Evolutionary conservation across 2,113 vertebrate species (phyloP).

Genomic region (Illadopsis cleaveri): DNA sequence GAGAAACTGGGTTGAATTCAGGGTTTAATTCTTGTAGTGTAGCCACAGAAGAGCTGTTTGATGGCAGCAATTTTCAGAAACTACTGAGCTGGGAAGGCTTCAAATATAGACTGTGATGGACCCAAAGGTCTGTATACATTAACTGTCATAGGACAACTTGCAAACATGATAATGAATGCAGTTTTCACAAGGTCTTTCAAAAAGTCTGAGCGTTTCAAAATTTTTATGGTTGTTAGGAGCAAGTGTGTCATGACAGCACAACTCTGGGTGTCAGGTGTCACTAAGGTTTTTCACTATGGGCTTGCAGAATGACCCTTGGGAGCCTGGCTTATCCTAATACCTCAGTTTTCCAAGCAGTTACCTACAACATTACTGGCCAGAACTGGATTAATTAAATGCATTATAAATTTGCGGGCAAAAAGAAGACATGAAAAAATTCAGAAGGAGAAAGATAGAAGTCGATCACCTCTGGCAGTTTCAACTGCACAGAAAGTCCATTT

Average conservation of each 20-base stretch:
- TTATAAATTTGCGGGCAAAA: not conserved
- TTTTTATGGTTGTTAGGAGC: not conserved
- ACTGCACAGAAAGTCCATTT: slow-evolving; percentile 34
- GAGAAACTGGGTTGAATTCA: not conserved
- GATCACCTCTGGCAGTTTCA: slow-evolving; percentile 33
- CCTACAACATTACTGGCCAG: not conserved
- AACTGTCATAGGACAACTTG: not conserved
- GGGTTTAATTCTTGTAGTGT: not conserved
- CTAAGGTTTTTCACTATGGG: not conserved
- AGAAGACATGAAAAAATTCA: not conserved
- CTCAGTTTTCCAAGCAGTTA: not conserved
- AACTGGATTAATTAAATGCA: not conserved
- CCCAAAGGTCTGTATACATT: not conserved
- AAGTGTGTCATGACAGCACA: not conserved
- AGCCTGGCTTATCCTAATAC: not conserved
- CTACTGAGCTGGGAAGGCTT: not conserved
- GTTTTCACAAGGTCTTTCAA: not conserved
- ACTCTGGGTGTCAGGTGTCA: not conserved
- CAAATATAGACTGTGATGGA: not conserved
- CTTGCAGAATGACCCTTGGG: not conserved
- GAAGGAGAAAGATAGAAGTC: slow-evolving; percentile 6
- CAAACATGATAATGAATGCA: not conserved
- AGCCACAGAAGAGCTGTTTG: not conserved
- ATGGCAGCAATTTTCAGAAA: not conserved
- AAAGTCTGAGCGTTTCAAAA: not conserved